Evolutionary conservation across 1,140 invertebrate species (phyloP), one percentile per base, ranked within the genome.

Genomic region (Orchestia grillus): DNA sequence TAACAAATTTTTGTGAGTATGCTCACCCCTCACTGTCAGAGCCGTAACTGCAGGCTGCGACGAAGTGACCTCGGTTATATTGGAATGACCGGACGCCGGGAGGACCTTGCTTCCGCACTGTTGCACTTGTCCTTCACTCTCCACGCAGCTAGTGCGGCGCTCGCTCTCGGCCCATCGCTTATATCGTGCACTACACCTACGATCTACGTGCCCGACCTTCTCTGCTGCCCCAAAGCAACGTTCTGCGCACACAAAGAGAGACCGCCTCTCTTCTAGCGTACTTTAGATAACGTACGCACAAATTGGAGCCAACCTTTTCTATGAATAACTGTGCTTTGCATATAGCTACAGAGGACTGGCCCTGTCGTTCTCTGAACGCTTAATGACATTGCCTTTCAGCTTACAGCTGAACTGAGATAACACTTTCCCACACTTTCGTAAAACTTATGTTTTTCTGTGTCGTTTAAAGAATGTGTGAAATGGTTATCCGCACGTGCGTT

Each of bases 11-110:
- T 77, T 77, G 62, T 15, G 62, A 44, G 44, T 94, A 94, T 45
- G 44, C 92, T 94, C 92, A 94, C 92, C 36, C 43, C 44, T 94
- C 92, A 94, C 92, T 44, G 92, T 94, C 92, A 44, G 41, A 94
- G 44, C 44, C 44, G 40, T 94, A 94, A 94, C 92, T 94, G 92
- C 92, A 94, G 43, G 44, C 43, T n/a, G 43, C 19, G 88, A 15
- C 40, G 23, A 19, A 44, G 43, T 45, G 92, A 94, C 92, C 92
- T 94, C 36, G 11, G 43, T 94, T 94, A 94, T 94, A 94, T 94
- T 44, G 44, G 43, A 28, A 44, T 94, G 92, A 94, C 92, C 11
- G 41, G 92, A 0, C 40, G 36, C 0, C 40, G 44, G 40, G 41
- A 94, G 92, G 92, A 44, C 92, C 43, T 40, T 42, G 43, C 88